These are phyloP conservation scores for Xenentodon cancila DNA, from an alignment of 2,797 vertebrate species.

Conservation along the genomic window DNA sequence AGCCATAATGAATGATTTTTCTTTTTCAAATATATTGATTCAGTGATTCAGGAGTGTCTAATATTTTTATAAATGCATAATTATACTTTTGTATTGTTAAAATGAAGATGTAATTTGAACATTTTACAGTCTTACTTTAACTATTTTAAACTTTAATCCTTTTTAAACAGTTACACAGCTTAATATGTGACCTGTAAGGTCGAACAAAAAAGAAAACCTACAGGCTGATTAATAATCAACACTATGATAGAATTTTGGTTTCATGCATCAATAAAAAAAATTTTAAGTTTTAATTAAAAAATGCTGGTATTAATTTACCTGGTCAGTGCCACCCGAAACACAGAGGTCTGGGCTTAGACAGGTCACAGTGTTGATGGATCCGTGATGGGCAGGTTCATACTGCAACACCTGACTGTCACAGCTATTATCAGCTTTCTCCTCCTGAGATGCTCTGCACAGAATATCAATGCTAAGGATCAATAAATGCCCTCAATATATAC, in stretches of 20 bases:
- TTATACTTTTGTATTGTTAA: not conserved
- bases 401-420: conserved; percentile 68
- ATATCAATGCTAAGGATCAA: not conserved
- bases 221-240: not conserved
- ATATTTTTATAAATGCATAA: not conserved
- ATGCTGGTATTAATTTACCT: conserved; percentile 57
- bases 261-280: not conserved
- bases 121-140: not conserved
- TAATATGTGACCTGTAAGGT: conserved; percentile 6
- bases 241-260: not conserved
- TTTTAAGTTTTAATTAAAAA: too few species aligned
- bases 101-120: not conserved
- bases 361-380: conserved; percentile 85
- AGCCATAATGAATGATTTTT: not conserved
- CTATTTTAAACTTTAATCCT: conserved; percentile 1
- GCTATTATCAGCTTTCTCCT: conserved; percentile 68
- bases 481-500: not conserved
- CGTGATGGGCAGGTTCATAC: conserved; percentile 84
- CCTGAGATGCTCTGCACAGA: conserved; percentile 74
- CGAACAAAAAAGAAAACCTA: not conserved
- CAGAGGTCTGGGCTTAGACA: conserved; percentile 88
- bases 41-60: not conserved
- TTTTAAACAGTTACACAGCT: conserved; percentile 3
- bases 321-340: conserved; percentile 92
- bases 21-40: not conserved